Base-by-base conservation (phyloP, 2,113 vertebrate genomes). In the Zapornia atra region DNA sequence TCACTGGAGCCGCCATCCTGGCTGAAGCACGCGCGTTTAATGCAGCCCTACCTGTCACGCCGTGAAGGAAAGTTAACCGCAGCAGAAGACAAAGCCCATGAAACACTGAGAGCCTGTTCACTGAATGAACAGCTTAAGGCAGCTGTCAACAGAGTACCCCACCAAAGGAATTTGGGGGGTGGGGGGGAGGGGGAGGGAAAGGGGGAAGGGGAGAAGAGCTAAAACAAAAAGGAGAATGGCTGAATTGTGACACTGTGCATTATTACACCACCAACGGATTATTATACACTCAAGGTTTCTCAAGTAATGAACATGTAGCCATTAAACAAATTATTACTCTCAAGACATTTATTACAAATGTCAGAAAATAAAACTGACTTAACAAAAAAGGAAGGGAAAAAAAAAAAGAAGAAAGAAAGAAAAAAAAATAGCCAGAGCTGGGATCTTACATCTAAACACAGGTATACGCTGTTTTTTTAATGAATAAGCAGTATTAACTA, bases 401-500 rank as follows among this genome's bases (percentile, higher is more conserved):
- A 26, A 34, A 60, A 71, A 94, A 91, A 97, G 97, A 82, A 97
- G 90, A 91, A 82, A 71, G 86, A 86, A 89, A 84, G 91, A 31
- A 34, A 94, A 91, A 97, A 98, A 97, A 46, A 46, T 46, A 46
- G 97, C 96, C 97, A 97, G 97, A 97, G 96, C 97, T 96, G 93
- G 86, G 91, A 97, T 98, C 97, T 98, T 97, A 98, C 96, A 98
- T 98, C 98, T 97, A 98, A 98, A 98, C 98, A 97, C 97, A 97
- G 95, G 94, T 95, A 97, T 98, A 98, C 91, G 98, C 97, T 97
- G 92, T 97, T 92, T 92, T 98, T 97, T 46, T 46, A 46, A 98
- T 96, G 98, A 98, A 98, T 98, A 98, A 98, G 98, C 97, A 98
- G 97, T 98, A 98, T 97, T 98, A 97, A 98, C 98, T 98, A 99